These are phyloP conservation scores for Trogon surrucura DNA, from an alignment of 2,113 vertebrate genomes.

Conservation along the genomic window DNA sequence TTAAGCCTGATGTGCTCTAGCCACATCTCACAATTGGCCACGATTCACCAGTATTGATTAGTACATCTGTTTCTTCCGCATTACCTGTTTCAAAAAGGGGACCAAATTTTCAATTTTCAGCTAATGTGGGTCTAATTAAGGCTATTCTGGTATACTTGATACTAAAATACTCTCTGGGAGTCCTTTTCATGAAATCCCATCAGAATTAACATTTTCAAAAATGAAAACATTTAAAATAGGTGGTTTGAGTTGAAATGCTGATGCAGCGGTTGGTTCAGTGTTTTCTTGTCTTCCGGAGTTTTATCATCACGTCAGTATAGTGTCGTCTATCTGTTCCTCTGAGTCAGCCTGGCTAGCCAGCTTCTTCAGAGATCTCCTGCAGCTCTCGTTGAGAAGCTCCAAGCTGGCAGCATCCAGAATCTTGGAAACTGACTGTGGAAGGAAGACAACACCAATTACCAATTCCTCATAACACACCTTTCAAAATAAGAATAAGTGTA, in stretches of 20 bases:
- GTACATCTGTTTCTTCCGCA: background rate
- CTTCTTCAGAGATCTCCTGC: conserved; percentile 93
- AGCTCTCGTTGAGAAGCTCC: conserved; percentile 90
- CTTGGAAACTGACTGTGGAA: conserved; percentile 82
- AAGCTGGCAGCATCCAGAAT: conserved; percentile 93
- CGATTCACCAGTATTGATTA: background rate
- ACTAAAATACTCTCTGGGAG: conserved; percentile 81
- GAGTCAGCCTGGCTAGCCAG: conserved; percentile 89
- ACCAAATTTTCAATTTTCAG: conserved; percentile 67
- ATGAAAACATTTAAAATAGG: conserved; percentile 78
- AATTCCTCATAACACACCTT: background rate
- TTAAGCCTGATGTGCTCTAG: background rate
- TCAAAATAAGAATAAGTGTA: background rate
- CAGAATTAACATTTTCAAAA: conserved; percentile 81
- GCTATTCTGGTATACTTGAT: conserved; percentile 78
- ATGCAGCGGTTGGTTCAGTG: conserved; percentile 16
- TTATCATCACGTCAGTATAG: conserved; percentile 90
- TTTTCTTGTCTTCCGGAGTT: background rate
- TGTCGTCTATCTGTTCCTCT: conserved; percentile 94
- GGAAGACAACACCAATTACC: background rate
- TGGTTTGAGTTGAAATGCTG: conserved; percentile 63
- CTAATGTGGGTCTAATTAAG: conserved; percentile 78
- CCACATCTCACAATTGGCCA: background rate
- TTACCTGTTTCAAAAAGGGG: conserved; percentile 55
- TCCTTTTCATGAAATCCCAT: conserved; percentile 71